Evolutionary conservation across 2,888 invertebrate genomes (phyloP).

Genomic region (Mimas tiliae): DNA sequence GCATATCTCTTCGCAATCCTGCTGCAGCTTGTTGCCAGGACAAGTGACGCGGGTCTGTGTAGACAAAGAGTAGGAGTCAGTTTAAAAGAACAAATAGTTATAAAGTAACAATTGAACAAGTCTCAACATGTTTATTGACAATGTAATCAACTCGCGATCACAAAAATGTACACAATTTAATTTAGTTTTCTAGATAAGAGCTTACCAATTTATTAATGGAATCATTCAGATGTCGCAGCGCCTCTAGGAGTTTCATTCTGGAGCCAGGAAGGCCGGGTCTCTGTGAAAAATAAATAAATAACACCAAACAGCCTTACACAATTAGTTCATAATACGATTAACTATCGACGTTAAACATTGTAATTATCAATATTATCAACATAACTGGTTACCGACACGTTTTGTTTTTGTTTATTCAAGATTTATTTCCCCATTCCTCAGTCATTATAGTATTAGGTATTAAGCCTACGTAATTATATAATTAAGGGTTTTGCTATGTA

Average conservation of each 20-base stretch:
- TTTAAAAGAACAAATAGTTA: neutral
- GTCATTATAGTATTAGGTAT: no score
- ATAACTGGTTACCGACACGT: no score
- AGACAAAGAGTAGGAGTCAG: neutral
- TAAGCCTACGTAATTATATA: no score
- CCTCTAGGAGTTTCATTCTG: conserved; percentile 54
- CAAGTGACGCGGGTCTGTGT: conserved; percentile 23
- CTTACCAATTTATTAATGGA: conserved; percentile 66
- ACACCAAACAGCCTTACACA: neutral
- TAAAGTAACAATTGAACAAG: neutral
- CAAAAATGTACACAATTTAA: no score
- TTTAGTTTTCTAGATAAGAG: neutral
- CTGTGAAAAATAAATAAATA: conserved; percentile 40
- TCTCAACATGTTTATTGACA: no score
- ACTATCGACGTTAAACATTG: no score
- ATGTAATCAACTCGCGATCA: no score
- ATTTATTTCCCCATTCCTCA: no score
- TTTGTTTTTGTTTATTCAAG: no score
- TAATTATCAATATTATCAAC: no score
- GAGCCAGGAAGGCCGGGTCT: conserved; percentile 47
- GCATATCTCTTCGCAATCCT: conserved; percentile 48
- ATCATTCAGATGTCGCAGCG: conserved; percentile 57
- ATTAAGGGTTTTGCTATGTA: no score
- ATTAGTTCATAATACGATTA: no score
- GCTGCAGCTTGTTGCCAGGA: conserved; percentile 36